Evolutionary conservation across 1,140 invertebrate genomes (phyloP), one percentile per base, ranked within the genome.

Genomic region (Drosophila baimaii): DNA sequence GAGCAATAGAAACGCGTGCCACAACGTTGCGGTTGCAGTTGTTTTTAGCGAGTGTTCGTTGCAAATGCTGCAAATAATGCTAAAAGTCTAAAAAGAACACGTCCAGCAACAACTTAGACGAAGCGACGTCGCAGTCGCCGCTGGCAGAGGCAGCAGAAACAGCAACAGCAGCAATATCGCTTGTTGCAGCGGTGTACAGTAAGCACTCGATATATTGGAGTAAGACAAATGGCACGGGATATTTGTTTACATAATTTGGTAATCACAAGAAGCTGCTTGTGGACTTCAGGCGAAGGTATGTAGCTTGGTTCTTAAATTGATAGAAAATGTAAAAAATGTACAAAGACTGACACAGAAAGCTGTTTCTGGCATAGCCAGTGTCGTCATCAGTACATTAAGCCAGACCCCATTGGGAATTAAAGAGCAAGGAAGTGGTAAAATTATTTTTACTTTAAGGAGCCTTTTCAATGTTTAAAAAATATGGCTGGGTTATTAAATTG

Each of bases 11-110:
- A 90, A 90, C 90, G 90, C 90, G 90, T 91, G 90, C 90, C 90
- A 91, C 90, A 91, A 91, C 90, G 81, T 91, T 91, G 90, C 90
- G 86, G 90, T 85, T 91, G 90, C 90, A 91, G 90, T 91, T 91
- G 90, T 91, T 90, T 91, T 88, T 89, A 90, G 90, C 90, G 90
- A 91, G 90, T 91, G 90, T 83, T 91, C 90, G 90, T 90, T 91
- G 90, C 90, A 90, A 91, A 91, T 91, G 86, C 86, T 84, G 85
- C 86, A 91, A 90, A 88, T 91, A 88, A 88, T 90, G 90, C 90
- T 90, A 88, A 91, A 91, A 91, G 85, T 88, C 84, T 88, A 88
- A 88, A 88, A 88, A 89, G 84, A 88, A 88, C 84, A 88, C 84
- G 84, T 88, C 86, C 84, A 89, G 80, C 81, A 65, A 82, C 83